phyloP scores from a whole-genome alignment of 2,113 vertebrate genomes.

The Octodon degus region DNA sequence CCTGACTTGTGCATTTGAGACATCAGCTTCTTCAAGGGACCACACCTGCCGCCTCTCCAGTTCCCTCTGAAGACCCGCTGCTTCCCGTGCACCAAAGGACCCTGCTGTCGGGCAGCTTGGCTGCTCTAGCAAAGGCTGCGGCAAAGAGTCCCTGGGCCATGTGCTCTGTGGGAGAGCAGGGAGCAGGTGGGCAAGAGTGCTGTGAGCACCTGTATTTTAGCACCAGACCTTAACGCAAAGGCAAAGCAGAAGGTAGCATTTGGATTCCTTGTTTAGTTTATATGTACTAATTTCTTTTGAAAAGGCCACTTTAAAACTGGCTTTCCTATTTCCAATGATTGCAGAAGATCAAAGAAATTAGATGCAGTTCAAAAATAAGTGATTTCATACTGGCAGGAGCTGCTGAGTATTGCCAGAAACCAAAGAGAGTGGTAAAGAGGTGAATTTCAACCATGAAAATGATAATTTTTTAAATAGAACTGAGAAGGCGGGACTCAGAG shows the following conservation, averaged over 20 bases:
- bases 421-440: background rate
- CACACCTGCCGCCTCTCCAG: background rate
- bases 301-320: background rate
- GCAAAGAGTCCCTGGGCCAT: background rate
- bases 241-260: background rate
- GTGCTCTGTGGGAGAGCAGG: background rate
- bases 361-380: conserved; percentile 5
- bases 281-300: background rate
- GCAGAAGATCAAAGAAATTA: background rate
- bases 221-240: background rate
- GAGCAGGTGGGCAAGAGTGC: background rate
- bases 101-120: background rate
- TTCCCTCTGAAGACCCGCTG: background rate
- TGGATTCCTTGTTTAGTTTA: background rate
- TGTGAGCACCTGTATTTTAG: background rate
- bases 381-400: background rate
- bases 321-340: background rate
- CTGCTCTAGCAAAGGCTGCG: background rate
- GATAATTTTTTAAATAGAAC: background rate
- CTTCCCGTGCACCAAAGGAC: background rate
- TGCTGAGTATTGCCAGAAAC: background rate
- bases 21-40: background rate
- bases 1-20: background rate
- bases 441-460: background rate
- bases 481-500: background rate